These are phyloP conservation scores for Blastomussa wellsi DNA, from an alignment of 92 coral and sea anemone species.

Conservation along the genomic window DNA sequence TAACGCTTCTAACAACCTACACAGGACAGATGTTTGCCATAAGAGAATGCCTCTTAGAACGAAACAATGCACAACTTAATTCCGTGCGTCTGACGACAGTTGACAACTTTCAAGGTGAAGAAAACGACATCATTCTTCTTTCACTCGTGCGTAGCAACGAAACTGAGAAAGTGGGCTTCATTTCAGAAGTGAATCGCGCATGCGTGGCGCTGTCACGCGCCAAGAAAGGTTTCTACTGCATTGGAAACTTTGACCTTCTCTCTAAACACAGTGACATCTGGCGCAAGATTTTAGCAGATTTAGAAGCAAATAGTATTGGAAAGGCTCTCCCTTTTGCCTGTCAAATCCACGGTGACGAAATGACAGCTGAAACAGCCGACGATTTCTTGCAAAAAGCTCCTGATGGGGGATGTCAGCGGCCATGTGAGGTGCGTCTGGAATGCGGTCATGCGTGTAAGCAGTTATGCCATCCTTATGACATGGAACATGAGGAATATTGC, in stretches of 20 bases:
- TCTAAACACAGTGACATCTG: slow-evolving; percentile 75
- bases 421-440: slow-evolving; percentile 62
- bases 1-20: slow-evolving; percentile 84
- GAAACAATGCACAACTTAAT: slow-evolving; percentile 27
- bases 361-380: slow-evolving; percentile 41
- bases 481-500: slow-evolving; percentile 34
- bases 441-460: slow-evolving; percentile 83
- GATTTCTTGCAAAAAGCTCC: slow-evolving; percentile 67
- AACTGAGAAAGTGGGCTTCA: slow-evolving; percentile 74
- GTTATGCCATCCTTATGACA: slow-evolving; percentile 72
- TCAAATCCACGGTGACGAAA: slow-evolving; percentile 62
- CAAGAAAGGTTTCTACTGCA: slow-evolving; percentile 78
- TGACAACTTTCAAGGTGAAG: slow-evolving; percentile 94
- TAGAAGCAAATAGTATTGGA: slow-evolving; percentile 56
- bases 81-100: slow-evolving; percentile 71
- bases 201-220: slow-evolving; percentile 96
- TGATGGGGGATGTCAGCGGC: slow-evolving; percentile 75
- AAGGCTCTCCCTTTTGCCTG: slow-evolving; percentile 69
- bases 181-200: slow-evolving; percentile 79
- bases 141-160: slow-evolving; percentile 88
- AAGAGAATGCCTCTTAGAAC: slow-evolving; percentile 49
- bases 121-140: slow-evolving; percentile 83
- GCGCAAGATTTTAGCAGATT: slow-evolving; percentile 62
- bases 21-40: slow-evolving; percentile 86
- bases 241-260: slow-evolving; percentile 76